Evolutionary conservation across 2,113 vertebrate genomes (phyloP), one percentile per base, ranked within the genome.

Genomic region (Amphiprion percula): DNA sequence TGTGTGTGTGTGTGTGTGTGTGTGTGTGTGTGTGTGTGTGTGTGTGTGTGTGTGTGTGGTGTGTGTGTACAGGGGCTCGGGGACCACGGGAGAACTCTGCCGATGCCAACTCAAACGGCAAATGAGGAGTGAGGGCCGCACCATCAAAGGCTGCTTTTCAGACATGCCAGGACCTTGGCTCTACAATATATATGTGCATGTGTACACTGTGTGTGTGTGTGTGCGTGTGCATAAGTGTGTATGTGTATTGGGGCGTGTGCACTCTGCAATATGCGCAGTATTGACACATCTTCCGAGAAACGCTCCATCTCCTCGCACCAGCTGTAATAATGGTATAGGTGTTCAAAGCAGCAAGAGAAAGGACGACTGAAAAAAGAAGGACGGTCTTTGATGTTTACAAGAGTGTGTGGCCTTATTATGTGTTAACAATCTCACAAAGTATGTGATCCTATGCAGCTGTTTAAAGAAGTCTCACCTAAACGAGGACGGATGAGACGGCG

Each of bases 51-150:
- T 77, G 74, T 70, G 77, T 54, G 68, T 72, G 50, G 21, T 77
- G 74, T 64, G 77, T 62, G 49, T 52, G 19, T 52, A 15, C 4
- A 12, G 46, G 50, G 79, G 77, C 77, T 70, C 49, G 60, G 52
- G 79, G 79, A 83, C 79, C 76, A 82, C 79, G n/a, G 77, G 84
- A 90, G 76, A 88, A 76, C 63, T 85, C 83, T 73, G 68, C 82
- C 74, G 77, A 85, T 90, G 91, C 90, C 93, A 92, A 93, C 83
- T 85, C 77, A 93, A 91, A 92, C 74, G 67, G 85, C 84, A 90
- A 91, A 88, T 83, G 85, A 90, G 79, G 70, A 90, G 74, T 53
- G 68, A 88, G 72, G 52, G 58, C 79, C 49, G 54, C 55, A 67
- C 85, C 86, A 88, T 90, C 87, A 92, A 90, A 93, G 85, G 64